These are phyloP conservation scores for Lepeophtheirus nordmannii DNA, from an alignment of 2,888 invertebrate species.

Conservation along the genomic window DNA sequence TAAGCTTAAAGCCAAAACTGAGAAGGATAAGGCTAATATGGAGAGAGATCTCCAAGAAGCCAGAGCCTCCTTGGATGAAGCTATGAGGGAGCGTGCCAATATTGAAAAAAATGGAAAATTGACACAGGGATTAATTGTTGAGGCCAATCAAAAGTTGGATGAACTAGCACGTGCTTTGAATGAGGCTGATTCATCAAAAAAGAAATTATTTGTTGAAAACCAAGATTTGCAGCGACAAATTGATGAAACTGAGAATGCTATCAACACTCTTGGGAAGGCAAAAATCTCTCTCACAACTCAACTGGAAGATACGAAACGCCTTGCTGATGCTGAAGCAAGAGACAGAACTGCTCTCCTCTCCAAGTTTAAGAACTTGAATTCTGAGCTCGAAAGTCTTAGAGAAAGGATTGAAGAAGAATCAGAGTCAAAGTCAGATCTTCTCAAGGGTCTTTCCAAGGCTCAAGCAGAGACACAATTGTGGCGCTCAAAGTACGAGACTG, in stretches of 20 bases:
- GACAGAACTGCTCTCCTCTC: conserved; percentile 33
- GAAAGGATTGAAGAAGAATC: conserved; percentile 98
- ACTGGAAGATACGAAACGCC: conserved; percentile 86
- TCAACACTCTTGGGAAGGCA: conserved; percentile 89
- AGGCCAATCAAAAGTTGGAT: conserved; percentile 86
- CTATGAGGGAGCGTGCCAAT: conserved; percentile 53
- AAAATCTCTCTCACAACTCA: conserved; percentile 52
- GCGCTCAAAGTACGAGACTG: conserved; percentile 97
- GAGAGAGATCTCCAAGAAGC: conserved; percentile 82
- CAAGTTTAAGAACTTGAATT: conserved; percentile 41
- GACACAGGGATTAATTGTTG: conserved; percentile 84
- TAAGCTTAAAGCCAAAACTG: conserved; percentile 96
- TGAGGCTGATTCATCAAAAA: conserved; percentile 93
- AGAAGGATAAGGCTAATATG: conserved; percentile 76
- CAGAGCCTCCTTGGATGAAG: conserved; percentile 77
- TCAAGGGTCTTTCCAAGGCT: conserved; percentile 96
- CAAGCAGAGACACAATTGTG: conserved; percentile 93
- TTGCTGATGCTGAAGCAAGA: conserved; percentile 59
- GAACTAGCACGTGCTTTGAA: conserved; percentile 91
- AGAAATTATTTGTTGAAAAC: conserved; percentile 93
- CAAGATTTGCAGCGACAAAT: conserved; percentile 68
- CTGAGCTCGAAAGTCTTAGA: conserved; percentile 54
- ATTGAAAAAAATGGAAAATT: conserved; percentile 82
- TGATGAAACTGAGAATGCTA: conserved; percentile 83
- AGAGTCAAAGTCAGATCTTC: conserved; percentile 94